Evolutionary conservation across 1,140 invertebrate species (phyloP), one percentile per base, ranked within the genome.

Genomic region (Drosophila auraria): DNA sequence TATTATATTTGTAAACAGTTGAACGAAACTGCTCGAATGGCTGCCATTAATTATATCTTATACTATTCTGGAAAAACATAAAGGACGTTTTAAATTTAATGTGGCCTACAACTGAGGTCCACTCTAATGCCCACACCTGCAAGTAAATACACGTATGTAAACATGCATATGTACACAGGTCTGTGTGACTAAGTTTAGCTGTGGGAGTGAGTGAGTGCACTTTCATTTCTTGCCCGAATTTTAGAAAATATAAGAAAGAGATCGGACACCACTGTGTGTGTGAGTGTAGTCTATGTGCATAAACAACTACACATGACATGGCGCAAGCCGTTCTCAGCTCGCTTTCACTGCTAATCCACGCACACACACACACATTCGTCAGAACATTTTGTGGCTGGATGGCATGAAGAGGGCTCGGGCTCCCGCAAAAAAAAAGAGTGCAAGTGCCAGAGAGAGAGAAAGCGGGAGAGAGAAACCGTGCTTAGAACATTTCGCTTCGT

Each of bases 401-500:
- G 53, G 33, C 36, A 33, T 27, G 25, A 11, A 38, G 38, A 40
- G 38, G 38, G 54, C 9, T 36, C 33, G 27, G 27, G 27, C 69
- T 50, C 49, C 33, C 62, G 45, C 61, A 63, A 33, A 66, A 60
- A 68, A 66, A 83, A 69, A 42, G 20, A 66, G 47, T 63, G 54
- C 44, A 56, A 64, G 60, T 53, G 65, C 44, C 23, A 36, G 27
- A 49, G 36, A 51, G 50, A 27, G 44, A 51, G 49, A 56, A 47
- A 58, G 36, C 33, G 36, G 14, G 17, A n/a, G 60, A 65, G 65
- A 56, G 38, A 2, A 54, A 66, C 36, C 27, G 11, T 44, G 62
- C 40, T 65, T 65, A 65, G 63, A 66, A 66, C 63, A 45, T 17
- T 66, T 36, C 14, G 15, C 58, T 66, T 66, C 58, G 63, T 36